A percentile compares a stretch with the other conserved stretches of the same genome.
These are phyloP conservation scores for Pterobdella sp. DNA, from an alignment of 2,888 invertebrate genomes.

Conservation along the genomic window DNA sequence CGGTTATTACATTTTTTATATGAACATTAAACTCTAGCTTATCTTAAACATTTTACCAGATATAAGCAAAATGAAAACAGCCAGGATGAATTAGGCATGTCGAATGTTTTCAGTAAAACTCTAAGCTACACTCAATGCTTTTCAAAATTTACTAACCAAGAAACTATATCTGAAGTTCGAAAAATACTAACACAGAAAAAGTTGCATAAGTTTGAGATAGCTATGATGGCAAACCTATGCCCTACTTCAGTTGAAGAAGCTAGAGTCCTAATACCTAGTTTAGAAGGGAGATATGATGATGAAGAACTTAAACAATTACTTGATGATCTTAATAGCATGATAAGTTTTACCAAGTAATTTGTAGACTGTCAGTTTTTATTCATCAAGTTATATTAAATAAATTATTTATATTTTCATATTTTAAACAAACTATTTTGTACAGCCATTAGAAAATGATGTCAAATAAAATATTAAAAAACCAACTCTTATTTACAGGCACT, in stretches of 20 bases:
- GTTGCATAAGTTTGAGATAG: slow-evolving; percentile 89
- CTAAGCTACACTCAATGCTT: slow-evolving; percentile 90
- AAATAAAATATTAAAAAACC: no score
- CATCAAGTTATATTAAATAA: no score
- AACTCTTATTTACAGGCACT: no score
- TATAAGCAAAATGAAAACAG: slow-evolving; percentile 95
- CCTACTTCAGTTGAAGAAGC: slow-evolving; percentile 98
- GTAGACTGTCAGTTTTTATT: no score
- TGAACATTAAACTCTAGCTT: background rate
- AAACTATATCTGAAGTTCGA: slow-evolving; percentile 90
- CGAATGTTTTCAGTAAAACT: slow-evolving; percentile 96
- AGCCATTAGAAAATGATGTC: no score
- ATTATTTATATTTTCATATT: no score
- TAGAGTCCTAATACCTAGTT: slow-evolving; percentile 76
- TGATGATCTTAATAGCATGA: slow-evolving; percentile 94
- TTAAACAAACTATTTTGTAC: no score
- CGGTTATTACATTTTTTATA: slow-evolving; percentile 44
- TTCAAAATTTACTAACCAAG: slow-evolving; percentile 93
- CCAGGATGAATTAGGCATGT: slow-evolving; percentile 89
- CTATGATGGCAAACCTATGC: slow-evolving; percentile 92
- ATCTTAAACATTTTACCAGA: slow-evolving; percentile 49
- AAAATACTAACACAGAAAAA: slow-evolving; percentile 88
- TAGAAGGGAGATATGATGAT: slow-evolving; percentile 94
- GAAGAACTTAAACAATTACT: slow-evolving; percentile 91
- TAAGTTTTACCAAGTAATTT: slow-evolving; percentile 64